phyloP scores from a whole-genome alignment of 2,113 vertebrate species.

The Passerina amoena region DNA sequence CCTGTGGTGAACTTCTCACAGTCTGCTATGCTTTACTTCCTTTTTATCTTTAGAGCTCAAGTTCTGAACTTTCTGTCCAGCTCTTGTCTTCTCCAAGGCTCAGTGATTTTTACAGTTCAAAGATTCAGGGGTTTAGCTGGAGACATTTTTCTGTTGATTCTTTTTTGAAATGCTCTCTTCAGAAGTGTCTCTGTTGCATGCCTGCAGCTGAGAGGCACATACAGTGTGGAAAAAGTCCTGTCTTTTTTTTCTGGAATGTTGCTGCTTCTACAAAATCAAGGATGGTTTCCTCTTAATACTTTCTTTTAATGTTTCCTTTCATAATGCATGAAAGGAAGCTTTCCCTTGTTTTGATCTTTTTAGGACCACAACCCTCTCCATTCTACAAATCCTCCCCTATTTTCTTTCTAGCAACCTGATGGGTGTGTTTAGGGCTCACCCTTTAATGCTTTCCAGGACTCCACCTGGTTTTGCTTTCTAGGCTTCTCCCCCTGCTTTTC shows the following conservation, averaged over 20 bases:
- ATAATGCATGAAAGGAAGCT: not conserved
- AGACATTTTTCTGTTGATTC: not conserved
- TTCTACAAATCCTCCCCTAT: not conserved
- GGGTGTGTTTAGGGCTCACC: accelerated
- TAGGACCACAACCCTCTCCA: not conserved
- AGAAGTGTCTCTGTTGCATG: not conserved
- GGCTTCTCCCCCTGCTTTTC: not conserved
- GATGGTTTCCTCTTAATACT: not conserved
- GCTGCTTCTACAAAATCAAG: not conserved
- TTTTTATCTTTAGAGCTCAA: not conserved
- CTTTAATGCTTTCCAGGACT: not conserved
- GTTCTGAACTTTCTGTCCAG: not conserved
- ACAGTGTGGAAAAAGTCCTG: not conserved
- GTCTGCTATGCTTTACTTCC: not conserved
- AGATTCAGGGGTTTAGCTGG: not conserved
- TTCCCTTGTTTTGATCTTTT: not conserved
- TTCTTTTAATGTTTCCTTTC: not conserved
- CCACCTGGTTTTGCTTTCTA: not conserved
- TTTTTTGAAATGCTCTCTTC: not conserved
- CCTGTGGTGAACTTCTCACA: not conserved
- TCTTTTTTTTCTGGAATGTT: not conserved
- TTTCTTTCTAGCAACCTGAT: not conserved
- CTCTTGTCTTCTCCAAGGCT: not conserved
- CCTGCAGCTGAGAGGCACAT: not conserved
- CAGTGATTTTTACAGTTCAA: not conserved